Evolutionary conservation across 2,888 invertebrate genomes (phyloP), one percentile per base, ranked within the genome.

Genomic region (Ophonus ardosiacus): DNA sequence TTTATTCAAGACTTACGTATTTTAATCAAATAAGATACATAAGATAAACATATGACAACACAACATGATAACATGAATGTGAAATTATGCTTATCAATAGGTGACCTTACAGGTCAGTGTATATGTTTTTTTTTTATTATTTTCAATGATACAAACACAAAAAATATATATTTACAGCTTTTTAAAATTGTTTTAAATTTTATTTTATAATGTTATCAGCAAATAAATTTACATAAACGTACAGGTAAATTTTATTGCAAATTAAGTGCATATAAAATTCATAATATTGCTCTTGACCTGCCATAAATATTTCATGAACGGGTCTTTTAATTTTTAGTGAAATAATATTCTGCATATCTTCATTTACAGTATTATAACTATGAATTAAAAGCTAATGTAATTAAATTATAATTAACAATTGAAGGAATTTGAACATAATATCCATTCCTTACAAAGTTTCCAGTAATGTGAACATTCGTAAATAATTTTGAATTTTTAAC

Each of bases 381-480:
- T 8, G 18, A 21, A 61, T 61, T 10, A 61, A 61, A 18, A 61
- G 17, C 10, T 61, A 61, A 24, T 21, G 61, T 61, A 61, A 21
- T 61, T 61, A 61, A 61, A 21, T 61, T 10, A 21, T 61, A 61
- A 18, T 61, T 61, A 61, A 61, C 61, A 61, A 61, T 61, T 18
- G 61, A 61, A 18, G 61, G 61, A 61, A 61, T 18, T 18, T 61
- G 61, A 18, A 61, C 61, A 61, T 18, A 61, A 10, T 61, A 7
- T 18, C 10, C 21, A 61, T 61, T 18, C 10, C 8, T 61, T 10
- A 17, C 21, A 21, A 61, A 61, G 10, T 61, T 61, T 21, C 61
- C 61, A 18, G 61, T 18, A 61, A 61, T 61, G 21, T 10, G 10
- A 18, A 61, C 21, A 61, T 10, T 18, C 7, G 17, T 4, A 61